phyloP scores from a whole-genome alignment of 2,113 vertebrate genomes.

The Aplodontia rufa region DNA sequence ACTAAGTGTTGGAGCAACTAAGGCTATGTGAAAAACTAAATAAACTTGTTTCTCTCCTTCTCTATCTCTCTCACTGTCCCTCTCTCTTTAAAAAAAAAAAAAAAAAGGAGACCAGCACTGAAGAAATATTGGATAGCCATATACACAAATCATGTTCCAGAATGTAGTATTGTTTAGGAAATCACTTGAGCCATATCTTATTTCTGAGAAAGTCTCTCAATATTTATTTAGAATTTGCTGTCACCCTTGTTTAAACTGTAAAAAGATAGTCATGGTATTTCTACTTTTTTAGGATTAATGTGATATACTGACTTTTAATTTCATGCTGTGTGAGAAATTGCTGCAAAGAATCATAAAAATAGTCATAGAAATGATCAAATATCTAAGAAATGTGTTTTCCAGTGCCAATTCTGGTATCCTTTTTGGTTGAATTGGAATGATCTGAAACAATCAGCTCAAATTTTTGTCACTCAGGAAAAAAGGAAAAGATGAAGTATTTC shows the following conservation, averaged over 20 bases:
- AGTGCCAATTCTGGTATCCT: neutral
- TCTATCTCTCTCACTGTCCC: too few relatives aligned
- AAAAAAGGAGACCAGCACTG: neutral
- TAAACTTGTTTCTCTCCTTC: too few relatives aligned
- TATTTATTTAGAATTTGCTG: neutral
- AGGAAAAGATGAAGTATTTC: neutral
- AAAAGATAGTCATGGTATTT: neutral
- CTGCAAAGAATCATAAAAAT: neutral
- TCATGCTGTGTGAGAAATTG: neutral
- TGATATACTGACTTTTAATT: neutral
- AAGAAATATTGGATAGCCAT: neutral
- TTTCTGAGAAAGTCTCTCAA: neutral
- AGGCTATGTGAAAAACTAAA: too few relatives aligned
- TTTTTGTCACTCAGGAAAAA: slow-evolving; percentile 6
- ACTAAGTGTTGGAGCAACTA: too few relatives aligned
- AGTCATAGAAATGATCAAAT: neutral
- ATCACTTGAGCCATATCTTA: neutral
- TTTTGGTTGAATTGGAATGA: neutral
- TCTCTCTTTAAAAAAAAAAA: too few relatives aligned
- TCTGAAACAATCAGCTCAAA: neutral
- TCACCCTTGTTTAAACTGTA: neutral
- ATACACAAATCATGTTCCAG: neutral
- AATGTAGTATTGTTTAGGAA: neutral
- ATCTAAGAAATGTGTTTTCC: slow-evolving; percentile 3
- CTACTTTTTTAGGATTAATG: neutral